Evolutionary conservation across 2,113 vertebrate genomes (phyloP), one percentile per base, ranked within the genome.

Genomic region (Eidolon helvum): DNA sequence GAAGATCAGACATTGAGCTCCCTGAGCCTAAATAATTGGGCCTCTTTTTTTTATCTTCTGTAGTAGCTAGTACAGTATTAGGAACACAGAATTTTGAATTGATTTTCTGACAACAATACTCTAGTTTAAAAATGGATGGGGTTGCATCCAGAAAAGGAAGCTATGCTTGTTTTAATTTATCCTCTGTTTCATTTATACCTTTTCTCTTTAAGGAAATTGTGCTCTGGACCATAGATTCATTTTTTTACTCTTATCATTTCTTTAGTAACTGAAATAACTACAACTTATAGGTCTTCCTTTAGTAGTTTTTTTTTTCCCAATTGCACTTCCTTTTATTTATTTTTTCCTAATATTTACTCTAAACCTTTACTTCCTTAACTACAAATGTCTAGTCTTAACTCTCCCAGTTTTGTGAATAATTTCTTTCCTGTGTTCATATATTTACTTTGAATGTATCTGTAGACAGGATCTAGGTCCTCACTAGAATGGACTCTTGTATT

Each of bases 361-460:
- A 75, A 82, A 35, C 8, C 5, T 91, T 90, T 72, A 72, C 26
- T 82, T 93, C 72, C 61, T 78, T 86, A 91, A 71, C 35, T 88
- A 85, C 14, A 94, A 82, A 93, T 65, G 28, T 19, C 19, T 94
- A 55, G n/a, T 83, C 55, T 92, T 87, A 91, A 48, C 16, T 82
- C 24, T 95, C 35, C 38, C 21, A 79, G 28, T 50, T 95, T 48
- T 59, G 53, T 82, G 57, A 94, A 88, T 82, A 69, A 93, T 75
- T 77, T 79, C 50, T 35, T 77, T 94, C 55, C 45, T 94, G 19
- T 79, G 38, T 84, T 96, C 94, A 80, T 78, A 84, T 75, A 75
- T 33, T 84, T 93, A 78, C 38, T 22, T 79, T 94, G 19, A 92
- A 59, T 87, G 10, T 96, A 85, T 61, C 87, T 77, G 66, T 65